Evolutionary conservation across 1,140 invertebrate species (phyloP), one percentile per base, ranked within the genome.

Genomic region (Anadara kagoshimensis): DNA sequence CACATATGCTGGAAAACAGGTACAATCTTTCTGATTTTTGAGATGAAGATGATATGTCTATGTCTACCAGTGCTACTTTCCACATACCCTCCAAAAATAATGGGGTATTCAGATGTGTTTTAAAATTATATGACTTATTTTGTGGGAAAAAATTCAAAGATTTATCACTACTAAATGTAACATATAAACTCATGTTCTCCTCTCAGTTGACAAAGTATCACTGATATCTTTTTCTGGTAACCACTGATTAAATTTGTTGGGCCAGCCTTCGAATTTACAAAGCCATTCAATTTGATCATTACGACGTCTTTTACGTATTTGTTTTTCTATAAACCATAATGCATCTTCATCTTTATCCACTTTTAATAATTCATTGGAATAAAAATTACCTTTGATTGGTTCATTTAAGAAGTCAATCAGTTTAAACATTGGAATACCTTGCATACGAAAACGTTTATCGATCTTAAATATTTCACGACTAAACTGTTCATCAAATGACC

Each of bases 331-430:
- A 54, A 54, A 68, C 58, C 65, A 69, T 41, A 74, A 43, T 20
- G 58, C 45, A 22, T 74, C 61, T 56, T 74, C 72, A 44, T 69
- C 36, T 41, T 74, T 69, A 18, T 51, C 53, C 10, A 74, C 72
- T 69, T 57, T 74, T 26, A 54, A 24, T 54, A 74, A 41, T 45
- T 74, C 65, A 29, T 49, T 57, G 10, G 62, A 26, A 62, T 74
- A 69, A 36, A 36, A 36, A 36, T 36, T 36, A 36, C 29, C 29
- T 36, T 36, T 36, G 29, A 36, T 36, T 36, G 29, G 29, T 36
- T 36, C 29, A 36, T 36, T 36, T 36, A 36, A 36, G 29, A 36
- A 36, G 29, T 36, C 29, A 36, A 36, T 36, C 29, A 36, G 29
- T 36, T 36, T 36, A 36, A 36, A 36, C 29, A 64, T 41, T 16